A percentile compares a stretch with the other conserved stretches of the same genome.
phyloP scores from a whole-genome alignment of 2,797 vertebrate species.

The Fundulus diaphanus region DNA sequence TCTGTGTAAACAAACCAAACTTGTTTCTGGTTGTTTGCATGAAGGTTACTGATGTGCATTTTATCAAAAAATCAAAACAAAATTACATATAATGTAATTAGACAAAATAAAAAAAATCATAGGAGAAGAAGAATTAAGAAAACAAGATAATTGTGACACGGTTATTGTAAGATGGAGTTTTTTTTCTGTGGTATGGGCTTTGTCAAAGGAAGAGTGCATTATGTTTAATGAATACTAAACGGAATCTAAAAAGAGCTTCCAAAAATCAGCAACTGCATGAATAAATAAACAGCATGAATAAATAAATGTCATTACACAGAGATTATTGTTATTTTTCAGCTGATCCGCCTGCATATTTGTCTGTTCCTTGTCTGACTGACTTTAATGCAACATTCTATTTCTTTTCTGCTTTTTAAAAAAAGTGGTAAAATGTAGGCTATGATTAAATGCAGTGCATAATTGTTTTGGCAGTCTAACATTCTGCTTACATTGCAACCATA shows the following conservation, averaged over 20 bases:
- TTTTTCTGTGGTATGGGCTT: not conserved
- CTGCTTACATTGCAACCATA: not conserved
- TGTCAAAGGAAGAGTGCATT: not conserved
- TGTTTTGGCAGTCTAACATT: not conserved
- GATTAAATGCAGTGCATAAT: not conserved
- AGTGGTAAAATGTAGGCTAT: not conserved
- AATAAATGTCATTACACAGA: not conserved
- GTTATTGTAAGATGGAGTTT: not conserved
- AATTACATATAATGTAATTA: slow-evolving; percentile 9
- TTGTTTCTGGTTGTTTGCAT: not conserved
- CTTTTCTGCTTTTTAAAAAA: not conserved
- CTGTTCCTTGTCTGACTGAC: not conserved
- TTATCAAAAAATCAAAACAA: slow-evolving; percentile 16
- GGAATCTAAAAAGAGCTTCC: not conserved
- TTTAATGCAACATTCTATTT: not conserved
- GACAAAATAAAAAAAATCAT: slow-evolving; percentile 3
- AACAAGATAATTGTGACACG: not conserved
- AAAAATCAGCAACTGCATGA: slow-evolving; percentile 5
- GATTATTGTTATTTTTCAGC: not conserved
- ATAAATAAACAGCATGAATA: not conserved
- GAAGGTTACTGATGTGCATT: not conserved
- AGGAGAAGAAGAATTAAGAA: slow-evolving; percentile 9
- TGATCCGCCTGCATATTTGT: not conserved
- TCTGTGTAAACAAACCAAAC: slow-evolving; percentile 3
- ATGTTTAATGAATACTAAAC: not conserved